Evolutionary conservation across 2,888 invertebrate species (phyloP).

Genomic region (Meandrusa payeni): DNA sequence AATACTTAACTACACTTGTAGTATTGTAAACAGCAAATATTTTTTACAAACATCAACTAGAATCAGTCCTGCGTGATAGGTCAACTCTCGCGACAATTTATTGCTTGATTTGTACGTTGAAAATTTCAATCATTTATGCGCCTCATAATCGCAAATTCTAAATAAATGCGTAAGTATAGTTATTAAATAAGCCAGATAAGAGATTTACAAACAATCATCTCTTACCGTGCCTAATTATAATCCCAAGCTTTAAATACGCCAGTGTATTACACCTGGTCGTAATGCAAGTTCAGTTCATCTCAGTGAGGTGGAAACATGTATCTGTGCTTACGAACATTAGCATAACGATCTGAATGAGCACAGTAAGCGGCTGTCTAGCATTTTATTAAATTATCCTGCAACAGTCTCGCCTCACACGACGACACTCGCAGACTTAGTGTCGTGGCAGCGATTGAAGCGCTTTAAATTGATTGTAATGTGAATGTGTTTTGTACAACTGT

Average conservation of each 20-base stretch:
- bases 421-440: constrained; percentile 60
- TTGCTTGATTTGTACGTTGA: too few species aligned
- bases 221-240: too few species aligned
- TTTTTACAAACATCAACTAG: too few species aligned
- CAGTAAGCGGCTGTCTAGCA: constrained; percentile 32
- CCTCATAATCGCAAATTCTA: constrained; percentile 5
- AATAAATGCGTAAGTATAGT: too few species aligned
- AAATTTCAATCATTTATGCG: constrained; percentile 11
- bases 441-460: constrained; percentile 56
- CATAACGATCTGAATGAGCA: constrained; percentile 42
- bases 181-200: too few species aligned
- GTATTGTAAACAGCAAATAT: too few species aligned
- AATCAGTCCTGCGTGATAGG: too few species aligned
- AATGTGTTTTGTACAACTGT: constrained; percentile 64
- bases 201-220: too few species aligned
- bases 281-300: constrained; percentile 9
- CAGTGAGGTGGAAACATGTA: constrained; percentile 18
- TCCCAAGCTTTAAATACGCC: constrained; percentile 10
- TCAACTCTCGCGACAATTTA: too few species aligned
- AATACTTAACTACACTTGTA: too few species aligned
- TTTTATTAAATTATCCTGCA: constrained; percentile 61
- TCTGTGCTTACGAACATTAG: constrained; percentile 21
- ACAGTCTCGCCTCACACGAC: constrained; percentile 63
- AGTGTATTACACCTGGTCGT: constrained; percentile 6
- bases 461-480: constrained; percentile 77